Percentiles rank a stretch among this genome's conserved stretches.
phyloP scores from a whole-genome alignment of 2,888 invertebrate genomes.

The Dioctria rufipes region DNA sequence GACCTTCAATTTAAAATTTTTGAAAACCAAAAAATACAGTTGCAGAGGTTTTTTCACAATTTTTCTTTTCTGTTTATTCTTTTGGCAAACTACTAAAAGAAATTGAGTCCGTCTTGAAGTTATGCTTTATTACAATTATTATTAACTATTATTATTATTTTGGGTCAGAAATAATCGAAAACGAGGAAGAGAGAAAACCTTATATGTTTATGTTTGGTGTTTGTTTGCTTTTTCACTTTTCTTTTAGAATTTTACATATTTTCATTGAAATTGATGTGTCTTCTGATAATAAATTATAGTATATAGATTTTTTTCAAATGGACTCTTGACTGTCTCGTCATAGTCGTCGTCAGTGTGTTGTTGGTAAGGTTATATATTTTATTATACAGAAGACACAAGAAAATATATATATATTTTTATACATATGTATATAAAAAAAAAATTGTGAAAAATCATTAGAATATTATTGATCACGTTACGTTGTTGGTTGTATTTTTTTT shows the following conservation, averaged over 20 bases:
- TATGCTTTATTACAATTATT: no score
- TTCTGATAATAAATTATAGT: no score
- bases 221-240: background rate
- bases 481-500: background rate
- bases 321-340: no score
- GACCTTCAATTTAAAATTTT: background rate
- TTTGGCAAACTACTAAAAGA: background rate
- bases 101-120: background rate
- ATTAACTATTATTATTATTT: no score
- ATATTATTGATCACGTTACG: slow-evolving; percentile 20
- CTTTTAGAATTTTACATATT: background rate
- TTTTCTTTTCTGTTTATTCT: slow-evolving; percentile 7
- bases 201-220: no score
- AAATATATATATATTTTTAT: no score
- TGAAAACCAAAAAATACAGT: background rate
- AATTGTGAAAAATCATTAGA: slow-evolving; percentile 2
- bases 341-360: background rate
- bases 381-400: no score
- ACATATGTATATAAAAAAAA: background rate
- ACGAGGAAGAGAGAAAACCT: no score
- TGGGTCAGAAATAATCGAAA: no score
- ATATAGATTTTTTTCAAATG: no score
- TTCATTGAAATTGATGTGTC: no score
- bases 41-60: slow-evolving; percentile 6
- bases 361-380: background rate